These are phyloP conservation scores for Lucinisca nassula DNA, from an alignment of 2,888 invertebrate species.

Conservation along the genomic window DNA sequence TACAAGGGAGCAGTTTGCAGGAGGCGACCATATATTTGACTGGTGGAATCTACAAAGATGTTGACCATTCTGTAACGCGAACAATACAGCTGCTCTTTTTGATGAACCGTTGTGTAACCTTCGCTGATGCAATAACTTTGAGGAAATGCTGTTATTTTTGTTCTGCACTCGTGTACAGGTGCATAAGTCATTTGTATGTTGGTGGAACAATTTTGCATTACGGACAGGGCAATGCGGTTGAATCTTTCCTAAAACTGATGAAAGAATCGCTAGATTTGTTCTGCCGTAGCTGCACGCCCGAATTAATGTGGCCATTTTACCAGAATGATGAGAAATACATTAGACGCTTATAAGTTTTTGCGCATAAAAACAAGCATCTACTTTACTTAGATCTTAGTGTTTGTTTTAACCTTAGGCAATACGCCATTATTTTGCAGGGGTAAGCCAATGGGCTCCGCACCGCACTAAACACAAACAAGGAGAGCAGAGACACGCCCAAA, in stretches of 20 bases:
- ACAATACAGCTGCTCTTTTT: neutral
- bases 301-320: constrained; percentile 59
- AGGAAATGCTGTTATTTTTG: neutral
- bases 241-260: neutral
- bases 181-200: neutral
- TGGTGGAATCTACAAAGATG: neutral
- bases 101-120: neutral
- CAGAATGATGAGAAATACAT: neutral
- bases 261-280: neutral
- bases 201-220: neutral
- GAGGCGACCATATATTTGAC: neutral
- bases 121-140: constrained; percentile 26
- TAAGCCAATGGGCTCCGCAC: too few relatives aligned
- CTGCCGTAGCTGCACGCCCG: constrained; percentile 47
- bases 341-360: neutral
- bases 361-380: neutral
- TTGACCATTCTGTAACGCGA: neutral
- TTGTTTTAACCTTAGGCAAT: too few relatives aligned
- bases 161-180: neutral
- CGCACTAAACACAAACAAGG: too few relatives aligned
- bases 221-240: neutral
- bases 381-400: neutral
- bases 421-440: too few relatives aligned
- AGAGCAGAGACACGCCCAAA: too few relatives aligned
- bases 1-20: neutral